Evolutionary conservation across 1,140 invertebrate species (phyloP).

Genomic region (Musca vetustissima): DNA sequence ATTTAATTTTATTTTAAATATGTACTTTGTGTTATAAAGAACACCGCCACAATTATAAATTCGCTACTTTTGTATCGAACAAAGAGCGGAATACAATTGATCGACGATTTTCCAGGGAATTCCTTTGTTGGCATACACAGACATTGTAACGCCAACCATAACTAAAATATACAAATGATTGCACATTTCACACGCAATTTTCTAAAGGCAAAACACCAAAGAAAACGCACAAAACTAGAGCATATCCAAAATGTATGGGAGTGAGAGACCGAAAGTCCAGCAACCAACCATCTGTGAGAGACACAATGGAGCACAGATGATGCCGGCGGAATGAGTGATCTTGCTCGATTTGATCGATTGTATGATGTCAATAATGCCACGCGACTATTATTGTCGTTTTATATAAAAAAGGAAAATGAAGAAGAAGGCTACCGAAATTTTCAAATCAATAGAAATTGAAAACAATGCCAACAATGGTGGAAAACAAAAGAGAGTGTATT

Average conservation of each 20-base stretch:
- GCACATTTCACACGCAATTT: conserved; percentile 27
- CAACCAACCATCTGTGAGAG: background rate
- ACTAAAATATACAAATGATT: conserved; percentile 33
- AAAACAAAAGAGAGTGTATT: background rate
- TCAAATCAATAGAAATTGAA: background rate
- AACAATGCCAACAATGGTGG: background rate
- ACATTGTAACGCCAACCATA: conserved; percentile 28
- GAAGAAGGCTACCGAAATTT: background rate
- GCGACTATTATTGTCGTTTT: conserved; percentile 24
- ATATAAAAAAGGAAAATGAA: background rate
- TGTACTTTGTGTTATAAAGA: background rate
- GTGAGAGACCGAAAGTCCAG: background rate
- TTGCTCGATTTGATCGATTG: conserved; percentile 29
- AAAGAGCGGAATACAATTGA: too few relatives aligned
- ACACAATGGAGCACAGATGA: conserved; percentile 12
- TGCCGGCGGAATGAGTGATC: background rate
- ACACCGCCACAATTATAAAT: conserved; percentile 8
- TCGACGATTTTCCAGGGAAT: background rate
- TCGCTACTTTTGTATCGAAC: background rate
- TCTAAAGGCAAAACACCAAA: conserved; percentile 18
- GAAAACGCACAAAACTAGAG: too few relatives aligned
- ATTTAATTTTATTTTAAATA: too few relatives aligned
- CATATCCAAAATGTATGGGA: too few relatives aligned
- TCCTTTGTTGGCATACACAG: conserved; percentile 1
- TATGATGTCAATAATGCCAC: conserved; percentile 32